Conservation (phyloP, 2,888 invertebrate genomes). For the Proisotoma minuta region DNA sequence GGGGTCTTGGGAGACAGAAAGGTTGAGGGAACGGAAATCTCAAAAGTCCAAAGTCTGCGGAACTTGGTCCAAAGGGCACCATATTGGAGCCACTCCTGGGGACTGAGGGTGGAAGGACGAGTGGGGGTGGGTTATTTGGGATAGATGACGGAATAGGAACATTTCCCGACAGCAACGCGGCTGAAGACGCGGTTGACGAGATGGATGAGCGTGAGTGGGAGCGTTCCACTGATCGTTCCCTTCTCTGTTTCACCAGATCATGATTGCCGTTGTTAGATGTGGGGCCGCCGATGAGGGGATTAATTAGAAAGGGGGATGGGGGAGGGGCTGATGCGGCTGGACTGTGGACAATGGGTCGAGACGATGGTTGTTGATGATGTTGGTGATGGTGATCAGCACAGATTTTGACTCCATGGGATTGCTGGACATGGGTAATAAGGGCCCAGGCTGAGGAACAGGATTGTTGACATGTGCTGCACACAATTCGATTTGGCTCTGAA, state of each 20-base stretch:
- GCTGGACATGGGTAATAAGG: constrained; percentile 89
- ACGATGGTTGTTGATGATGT: background rate
- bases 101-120: background rate
- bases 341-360: constrained; percentile 2
- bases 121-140: constrained; percentile 4
- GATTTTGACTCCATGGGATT: constrained; percentile 87
- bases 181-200: background rate
- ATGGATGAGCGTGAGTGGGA: constrained; percentile 21
- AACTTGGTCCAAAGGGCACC: constrained; percentile 25
- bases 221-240: constrained; percentile 26
- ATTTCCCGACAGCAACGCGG: background rate
- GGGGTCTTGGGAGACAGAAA: constrained; percentile 39
- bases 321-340: too few relatives aligned
- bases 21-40: constrained; percentile 46
- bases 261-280: background rate
- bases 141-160: constrained; percentile 9
- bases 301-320: too few relatives aligned
- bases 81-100: constrained; percentile 7
- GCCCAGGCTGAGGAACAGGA: constrained; percentile 91
- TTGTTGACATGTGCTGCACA: constrained; percentile 64
- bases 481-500: constrained; percentile 33
- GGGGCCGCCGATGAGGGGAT: too few relatives aligned
- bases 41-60: constrained; percentile 39
- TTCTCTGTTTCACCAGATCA: constrained; percentile 9
- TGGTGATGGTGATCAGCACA: constrained; percentile 57